These are phyloP conservation scores for Lochmaea capreae DNA, from an alignment of 2,888 invertebrate species.

Conservation along the genomic window DNA sequence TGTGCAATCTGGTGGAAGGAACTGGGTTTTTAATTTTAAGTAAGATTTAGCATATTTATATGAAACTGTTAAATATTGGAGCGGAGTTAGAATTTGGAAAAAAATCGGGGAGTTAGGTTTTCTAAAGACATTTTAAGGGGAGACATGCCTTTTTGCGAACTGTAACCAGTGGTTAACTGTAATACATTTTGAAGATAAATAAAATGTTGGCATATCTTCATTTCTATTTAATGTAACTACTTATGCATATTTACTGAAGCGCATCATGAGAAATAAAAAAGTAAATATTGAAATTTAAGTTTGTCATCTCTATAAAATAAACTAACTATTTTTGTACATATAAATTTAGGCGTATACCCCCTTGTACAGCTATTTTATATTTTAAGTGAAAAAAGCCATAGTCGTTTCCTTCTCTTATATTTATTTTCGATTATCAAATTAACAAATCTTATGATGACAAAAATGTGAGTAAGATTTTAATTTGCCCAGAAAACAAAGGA, in stretches of 20 bases:
- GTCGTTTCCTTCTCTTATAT: not conserved
- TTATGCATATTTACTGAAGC: no score
- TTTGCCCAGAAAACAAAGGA: no score
- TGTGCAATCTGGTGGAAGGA: constrained; percentile 80
- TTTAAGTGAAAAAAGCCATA: not conserved
- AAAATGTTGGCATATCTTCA: no score
- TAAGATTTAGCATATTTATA: constrained; percentile 53
- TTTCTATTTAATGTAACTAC: no score
- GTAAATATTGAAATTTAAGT: no score
- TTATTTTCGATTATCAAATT: not conserved
- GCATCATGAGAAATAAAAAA: no score
- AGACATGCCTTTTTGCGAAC: not conserved
- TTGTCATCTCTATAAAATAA: no score
- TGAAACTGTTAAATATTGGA: constrained; percentile 52
- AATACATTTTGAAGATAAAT: not conserved
- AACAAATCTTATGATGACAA: not conserved
- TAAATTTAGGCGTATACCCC: not conserved
- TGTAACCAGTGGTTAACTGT: not conserved
- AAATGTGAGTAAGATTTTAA: no score
- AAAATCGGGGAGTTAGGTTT: constrained; percentile 18
- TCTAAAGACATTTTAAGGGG: not conserved
- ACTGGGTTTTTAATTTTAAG: constrained; percentile 53
- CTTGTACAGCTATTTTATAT: not conserved
- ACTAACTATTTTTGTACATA: not conserved
- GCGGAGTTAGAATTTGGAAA: constrained; percentile 62